These are phyloP conservation scores for Tychaedon coryphoeus DNA, from an alignment of 2,113 vertebrate species.

Conservation along the genomic window DNA sequence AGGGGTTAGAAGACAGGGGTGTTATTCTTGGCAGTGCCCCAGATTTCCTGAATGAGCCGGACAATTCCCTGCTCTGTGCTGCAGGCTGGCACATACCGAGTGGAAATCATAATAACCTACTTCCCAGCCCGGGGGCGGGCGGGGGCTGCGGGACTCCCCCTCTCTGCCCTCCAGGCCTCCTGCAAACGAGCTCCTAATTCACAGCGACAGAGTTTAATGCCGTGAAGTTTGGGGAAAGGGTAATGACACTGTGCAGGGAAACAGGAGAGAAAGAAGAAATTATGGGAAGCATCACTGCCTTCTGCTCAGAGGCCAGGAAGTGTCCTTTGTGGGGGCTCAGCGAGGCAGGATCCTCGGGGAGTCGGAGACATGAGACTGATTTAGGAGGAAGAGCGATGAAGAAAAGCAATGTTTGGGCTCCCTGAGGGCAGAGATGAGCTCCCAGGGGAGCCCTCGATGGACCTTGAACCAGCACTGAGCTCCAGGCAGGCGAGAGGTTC, in stretches of 20 bases:
- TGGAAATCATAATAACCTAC: conserved; percentile 17
- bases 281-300: not conserved
- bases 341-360: not conserved
- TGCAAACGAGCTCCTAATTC: conserved; percentile 2
- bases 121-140: not conserved
- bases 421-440: not conserved
- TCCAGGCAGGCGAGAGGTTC: not conserved
- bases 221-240: not conserved
- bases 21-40: conserved; percentile 33
- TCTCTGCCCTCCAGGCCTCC: not conserved
- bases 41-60: conserved; percentile 2
- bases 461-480: not conserved
- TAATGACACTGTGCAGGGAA: not conserved
- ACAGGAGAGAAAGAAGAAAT: not conserved
- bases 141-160: not conserved
- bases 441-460: not conserved
- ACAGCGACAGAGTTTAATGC: not conserved
- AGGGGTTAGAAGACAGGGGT: conserved; percentile 20
- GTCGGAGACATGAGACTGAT: not conserved
- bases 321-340: not conserved
- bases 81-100: not conserved
- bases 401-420: not conserved
- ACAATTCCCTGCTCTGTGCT: conserved; percentile 49
- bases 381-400: not conserved
- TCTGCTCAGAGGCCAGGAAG: not conserved